Evolutionary conservation across 2,113 vertebrate genomes (phyloP), one percentile per base, ranked within the genome.

Genomic region (Ceyx margarethae): DNA sequence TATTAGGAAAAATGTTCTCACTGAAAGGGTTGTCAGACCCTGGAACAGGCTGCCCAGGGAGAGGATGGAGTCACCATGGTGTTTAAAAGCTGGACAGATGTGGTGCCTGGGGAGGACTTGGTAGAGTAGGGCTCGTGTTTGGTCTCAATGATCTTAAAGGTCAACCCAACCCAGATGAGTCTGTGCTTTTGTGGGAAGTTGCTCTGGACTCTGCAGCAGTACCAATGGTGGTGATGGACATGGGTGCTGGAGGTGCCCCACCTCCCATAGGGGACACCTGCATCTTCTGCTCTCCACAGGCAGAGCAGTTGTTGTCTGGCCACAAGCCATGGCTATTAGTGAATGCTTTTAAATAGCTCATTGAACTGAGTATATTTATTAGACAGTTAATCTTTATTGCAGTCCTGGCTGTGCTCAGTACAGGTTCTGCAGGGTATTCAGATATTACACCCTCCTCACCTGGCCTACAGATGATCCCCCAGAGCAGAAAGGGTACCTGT

Each of bases 201-300:
- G 53, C 28, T 14, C 16, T 72, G 51, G 15, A 6, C n/a, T 75
- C 57, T 45, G 15, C 23, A 87, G 14, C 45, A 56, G 50, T 22
- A 60, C 25, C 51, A 67, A 33, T 31, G 43, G 29, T 0, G 2
- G 51, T 35, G 57, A 20, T 10, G 5, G 23, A 17, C 67, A 20
- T 4, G 25, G 42, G 8, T 58, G 22, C 29, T 0, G 0, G 53
- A 54, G 33, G 31, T 71, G 84, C 65, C 28, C 23, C 8, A 3
- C 8, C 4, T 20, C 19, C 14, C 8, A 0, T 0, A 40, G n/a
- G 16, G 3, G 33, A 58, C 8, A 45, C 9, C 35, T 6, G 14
- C 5, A 53, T 31, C 68, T 89, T 81, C 29, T 80, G n/a, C 29
- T 85, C 65, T 61, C 58, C 37, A 28, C 17, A 68, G 57, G n/a